Percentiles rank a stretch among this genome's conserved stretches.
Evolutionary conservation across 2,888 invertebrate genomes (phyloP).

Genomic region (Drosophila borealis): DNA sequence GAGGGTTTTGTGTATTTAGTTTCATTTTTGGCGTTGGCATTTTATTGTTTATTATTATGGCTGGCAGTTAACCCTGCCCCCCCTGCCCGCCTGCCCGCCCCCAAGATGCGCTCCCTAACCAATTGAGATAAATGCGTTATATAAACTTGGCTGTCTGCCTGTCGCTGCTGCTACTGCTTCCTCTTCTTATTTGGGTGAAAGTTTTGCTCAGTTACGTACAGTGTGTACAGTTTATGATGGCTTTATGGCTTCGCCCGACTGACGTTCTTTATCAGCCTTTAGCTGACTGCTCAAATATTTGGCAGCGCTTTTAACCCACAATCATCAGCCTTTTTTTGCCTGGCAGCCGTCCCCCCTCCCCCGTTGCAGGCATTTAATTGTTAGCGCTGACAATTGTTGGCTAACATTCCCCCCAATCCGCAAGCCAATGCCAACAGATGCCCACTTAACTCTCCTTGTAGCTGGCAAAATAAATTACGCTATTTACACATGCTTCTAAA

Average conservation of each 20-base stretch:
- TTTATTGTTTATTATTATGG: conserved; percentile 70
- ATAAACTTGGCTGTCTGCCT: conserved; percentile 54
- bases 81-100: neutral
- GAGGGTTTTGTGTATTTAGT: conserved; percentile 58
- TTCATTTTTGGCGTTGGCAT: conserved; percentile 68
- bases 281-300: conserved; percentile 51
- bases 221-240: conserved; percentile 32
- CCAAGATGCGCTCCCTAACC: conserved; percentile 33
- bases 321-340: conserved; percentile 11
- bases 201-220: conserved; percentile 47
- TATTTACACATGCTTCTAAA: conserved; percentile 41
- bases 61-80: conserved; percentile 28
- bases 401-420: neutral
- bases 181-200: conserved; percentile 45
- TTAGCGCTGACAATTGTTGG: conserved; percentile 31
- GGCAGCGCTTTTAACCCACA: conserved; percentile 46
- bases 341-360: conserved; percentile 15
- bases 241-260: conserved; percentile 41
- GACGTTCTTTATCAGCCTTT: conserved; percentile 46
- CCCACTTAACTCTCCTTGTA: neutral
- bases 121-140: conserved; percentile 77
- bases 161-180: neutral
- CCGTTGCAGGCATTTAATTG: conserved; percentile 4
- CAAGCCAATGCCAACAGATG: conserved; percentile 36
- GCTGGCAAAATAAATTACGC: conserved; percentile 48